Percentiles rank a stretch among this genome's conserved stretches.
phyloP scores from a whole-genome alignment of 2,888 invertebrate genomes.

The Geotrupes spiniger region DNA sequence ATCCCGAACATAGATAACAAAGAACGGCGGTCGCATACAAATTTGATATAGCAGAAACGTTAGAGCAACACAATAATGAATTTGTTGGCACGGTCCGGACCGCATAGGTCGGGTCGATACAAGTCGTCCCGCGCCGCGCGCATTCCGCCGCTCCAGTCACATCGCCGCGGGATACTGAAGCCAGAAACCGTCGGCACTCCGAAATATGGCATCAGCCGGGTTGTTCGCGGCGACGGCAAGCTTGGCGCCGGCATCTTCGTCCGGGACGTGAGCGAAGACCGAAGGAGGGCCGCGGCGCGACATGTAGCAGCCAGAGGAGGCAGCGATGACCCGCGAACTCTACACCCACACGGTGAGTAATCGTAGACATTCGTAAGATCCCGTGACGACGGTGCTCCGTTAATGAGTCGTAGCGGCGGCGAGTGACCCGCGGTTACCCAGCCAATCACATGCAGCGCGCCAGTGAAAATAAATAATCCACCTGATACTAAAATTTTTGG shows the following conservation, averaged over 20 bases:
- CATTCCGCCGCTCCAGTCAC: slow-evolving; percentile 20
- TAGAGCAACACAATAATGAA: slow-evolving; percentile 41
- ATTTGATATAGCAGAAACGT: slow-evolving; percentile 29
- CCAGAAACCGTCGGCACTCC: slow-evolving; percentile 21
- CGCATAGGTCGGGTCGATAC: slow-evolving; percentile 43
- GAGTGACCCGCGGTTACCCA: too few relatives aligned
- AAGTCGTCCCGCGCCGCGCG: slow-evolving; percentile 27
- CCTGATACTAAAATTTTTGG: too few relatives aligned
- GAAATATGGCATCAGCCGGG: slow-evolving; percentile 24
- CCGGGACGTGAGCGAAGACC: slow-evolving; percentile 14
- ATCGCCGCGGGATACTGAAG: slow-evolving; percentile 26
- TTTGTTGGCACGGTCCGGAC: slow-evolving; percentile 45
- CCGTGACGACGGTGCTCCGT: too few relatives aligned
- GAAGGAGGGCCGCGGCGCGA: slow-evolving; percentile 15
- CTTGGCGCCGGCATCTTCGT: slow-evolving; percentile 13
- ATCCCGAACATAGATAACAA: slow-evolving; percentile 24
- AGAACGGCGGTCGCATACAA: slow-evolving; percentile 29
- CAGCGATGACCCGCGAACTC: slow-evolving; percentile 41
- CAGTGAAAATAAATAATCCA: too few relatives aligned
- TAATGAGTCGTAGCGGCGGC: too few relatives aligned
- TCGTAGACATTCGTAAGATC: neutral
- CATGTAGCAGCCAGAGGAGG: slow-evolving; percentile 13
- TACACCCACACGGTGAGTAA: slow-evolving; percentile 44
- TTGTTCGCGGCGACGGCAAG: slow-evolving; percentile 16
- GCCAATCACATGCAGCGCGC: too few relatives aligned